Conservation (phyloP, 2,113 vertebrate genomes). For the Solea senegalensis region DNA sequence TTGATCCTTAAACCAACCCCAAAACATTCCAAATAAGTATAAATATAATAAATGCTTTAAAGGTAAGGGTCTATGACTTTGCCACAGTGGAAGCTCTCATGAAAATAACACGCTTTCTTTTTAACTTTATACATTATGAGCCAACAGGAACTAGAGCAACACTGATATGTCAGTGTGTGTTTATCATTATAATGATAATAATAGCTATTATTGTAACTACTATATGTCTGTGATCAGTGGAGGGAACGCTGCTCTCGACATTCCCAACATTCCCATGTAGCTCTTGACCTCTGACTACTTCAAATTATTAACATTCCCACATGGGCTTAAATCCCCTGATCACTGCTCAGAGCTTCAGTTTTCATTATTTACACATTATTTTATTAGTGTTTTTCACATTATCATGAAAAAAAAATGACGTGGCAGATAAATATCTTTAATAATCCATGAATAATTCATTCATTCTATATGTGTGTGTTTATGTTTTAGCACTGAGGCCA, state of each 20-base stretch:
- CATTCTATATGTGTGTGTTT: conserved; percentile 21
- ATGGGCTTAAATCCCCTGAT: conserved; percentile 68
- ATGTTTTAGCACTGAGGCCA: neutral
- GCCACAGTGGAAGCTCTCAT: too few species aligned
- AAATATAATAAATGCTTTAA: too few species aligned
- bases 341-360: conserved; percentile 66
- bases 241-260: conserved; percentile 58
- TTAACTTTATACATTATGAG: too few species aligned
- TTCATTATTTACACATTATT: conserved; percentile 69
- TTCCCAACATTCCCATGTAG: conserved; percentile 73
- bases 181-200: neutral
- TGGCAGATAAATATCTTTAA: conserved; percentile 44
- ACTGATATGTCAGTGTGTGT: conserved; percentile 7
- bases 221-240: conserved; percentile 51
- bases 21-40: too few species aligned
- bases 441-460: conserved; percentile 13
- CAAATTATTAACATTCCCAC: conserved; percentile 80
- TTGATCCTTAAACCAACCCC: too few species aligned
- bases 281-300: conserved; percentile 75
- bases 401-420: conserved; percentile 33
- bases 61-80: too few species aligned
- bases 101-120: too few species aligned
- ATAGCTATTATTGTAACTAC: neutral
- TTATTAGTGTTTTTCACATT: conserved; percentile 72
- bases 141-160: neutral